phyloP scores from a whole-genome alignment of 2,113 vertebrate species.

The Anhinga anhinga region DNA sequence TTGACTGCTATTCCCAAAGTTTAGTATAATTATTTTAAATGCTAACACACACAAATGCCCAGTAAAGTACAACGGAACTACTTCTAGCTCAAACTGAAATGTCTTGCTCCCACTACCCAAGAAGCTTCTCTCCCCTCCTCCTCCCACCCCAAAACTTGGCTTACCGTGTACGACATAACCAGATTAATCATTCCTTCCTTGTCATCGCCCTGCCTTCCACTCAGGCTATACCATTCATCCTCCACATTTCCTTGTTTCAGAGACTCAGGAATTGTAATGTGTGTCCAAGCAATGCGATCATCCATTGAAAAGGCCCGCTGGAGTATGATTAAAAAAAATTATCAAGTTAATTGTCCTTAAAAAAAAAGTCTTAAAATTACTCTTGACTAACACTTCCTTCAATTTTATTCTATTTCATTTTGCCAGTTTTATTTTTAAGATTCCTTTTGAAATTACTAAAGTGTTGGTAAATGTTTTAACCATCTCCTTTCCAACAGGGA shows the following conservation, averaged over 20 bases:
- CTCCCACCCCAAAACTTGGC: not conserved
- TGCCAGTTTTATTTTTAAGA: not conserved
- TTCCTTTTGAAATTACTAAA: not conserved
- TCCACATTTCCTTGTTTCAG: slow-evolving; percentile 89
- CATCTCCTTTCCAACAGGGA: not conserved
- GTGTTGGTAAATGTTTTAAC: not conserved
- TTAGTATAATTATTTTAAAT: not conserved
- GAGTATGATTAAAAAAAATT: not conserved
- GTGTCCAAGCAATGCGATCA: slow-evolving; percentile 97
- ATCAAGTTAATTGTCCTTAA: not conserved
- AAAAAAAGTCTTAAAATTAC: not conserved
- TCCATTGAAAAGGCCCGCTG: slow-evolving; percentile 98
- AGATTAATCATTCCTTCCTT: slow-evolving; percentile 99
- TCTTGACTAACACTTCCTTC: not conserved
- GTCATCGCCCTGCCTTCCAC: slow-evolving; percentile 94
- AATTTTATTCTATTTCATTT: not conserved
- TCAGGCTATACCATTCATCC: slow-evolving; percentile 95
- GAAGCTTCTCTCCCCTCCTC: not conserved
- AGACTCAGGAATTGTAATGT: slow-evolving; percentile 89
- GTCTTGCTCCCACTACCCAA: not conserved
- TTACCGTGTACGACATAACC: slow-evolving; percentile 94
- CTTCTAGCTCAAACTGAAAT: not conserved
- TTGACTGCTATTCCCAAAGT: not conserved
- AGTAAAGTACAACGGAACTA: not conserved
- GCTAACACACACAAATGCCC: not conserved